phyloP scores from a whole-genome alignment of 2,888 invertebrate species.

The Trichopria drosophilae region DNA sequence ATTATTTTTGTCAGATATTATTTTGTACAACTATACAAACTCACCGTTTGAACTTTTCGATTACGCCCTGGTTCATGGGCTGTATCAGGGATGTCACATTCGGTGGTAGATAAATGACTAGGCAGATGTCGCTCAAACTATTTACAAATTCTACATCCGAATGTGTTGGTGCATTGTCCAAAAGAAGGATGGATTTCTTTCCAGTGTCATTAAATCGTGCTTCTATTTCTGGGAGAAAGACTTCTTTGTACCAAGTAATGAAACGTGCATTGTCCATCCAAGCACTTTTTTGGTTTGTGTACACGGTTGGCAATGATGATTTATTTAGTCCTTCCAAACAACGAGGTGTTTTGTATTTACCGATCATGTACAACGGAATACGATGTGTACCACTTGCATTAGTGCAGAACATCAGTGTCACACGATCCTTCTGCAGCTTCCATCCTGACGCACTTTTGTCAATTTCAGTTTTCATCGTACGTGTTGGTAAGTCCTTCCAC shows the following conservation, averaged over 20 bases:
- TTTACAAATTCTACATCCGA: too few relatives aligned
- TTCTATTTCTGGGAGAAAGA: conserved; percentile 15
- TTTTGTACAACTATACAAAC: too few relatives aligned
- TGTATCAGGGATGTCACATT: too few relatives aligned
- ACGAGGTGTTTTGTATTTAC: conserved; percentile 8
- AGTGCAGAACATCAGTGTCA: conserved; percentile 9
- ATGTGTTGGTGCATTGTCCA: conserved; percentile 12
- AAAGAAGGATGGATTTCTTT: conserved; percentile 5
- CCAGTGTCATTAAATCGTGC: neutral
- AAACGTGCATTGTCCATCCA: conserved; percentile 11
- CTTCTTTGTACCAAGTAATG: conserved; percentile 8
- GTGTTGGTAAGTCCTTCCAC: conserved; percentile 8
- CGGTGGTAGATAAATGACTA: conserved; percentile 13
- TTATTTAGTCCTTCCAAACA: conserved; percentile 14
- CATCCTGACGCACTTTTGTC: conserved; percentile 8
- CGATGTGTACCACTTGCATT: conserved; percentile 9
- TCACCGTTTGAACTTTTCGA: conserved; percentile 12
- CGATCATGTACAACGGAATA: conserved; percentile 4
- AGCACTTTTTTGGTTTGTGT: conserved; percentile 6
- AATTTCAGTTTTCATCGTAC: conserved; percentile 3
- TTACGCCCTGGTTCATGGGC: conserved; percentile 15
- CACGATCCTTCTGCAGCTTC: conserved; percentile 8
- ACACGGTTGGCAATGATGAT: conserved; percentile 5
- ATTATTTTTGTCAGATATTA: too few relatives aligned
- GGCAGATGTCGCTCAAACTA: conserved; percentile 9